Conservation (phyloP, 2,797 vertebrate species). For the Geotrypetes seraphini region DNA sequence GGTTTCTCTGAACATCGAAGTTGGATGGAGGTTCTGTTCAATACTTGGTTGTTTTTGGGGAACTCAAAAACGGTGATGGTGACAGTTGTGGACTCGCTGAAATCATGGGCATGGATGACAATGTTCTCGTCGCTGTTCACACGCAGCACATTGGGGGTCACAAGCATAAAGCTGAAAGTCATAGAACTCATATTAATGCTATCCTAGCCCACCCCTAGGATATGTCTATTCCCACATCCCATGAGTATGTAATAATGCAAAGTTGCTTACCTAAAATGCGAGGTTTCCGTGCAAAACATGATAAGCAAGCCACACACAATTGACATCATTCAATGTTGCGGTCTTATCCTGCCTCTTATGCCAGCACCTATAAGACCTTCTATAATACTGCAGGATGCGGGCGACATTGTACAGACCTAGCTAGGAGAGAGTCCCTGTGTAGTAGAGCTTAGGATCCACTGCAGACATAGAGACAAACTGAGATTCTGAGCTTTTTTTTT, state of each 20-base stretch:
- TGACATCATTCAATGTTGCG: too few relatives aligned
- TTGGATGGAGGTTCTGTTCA: background rate
- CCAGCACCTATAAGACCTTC: too few relatives aligned
- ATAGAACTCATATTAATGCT: too few relatives aligned
- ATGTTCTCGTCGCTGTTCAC: background rate
- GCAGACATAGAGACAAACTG: too few relatives aligned
- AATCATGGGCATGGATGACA: constrained; percentile 11
- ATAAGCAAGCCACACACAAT: too few relatives aligned
- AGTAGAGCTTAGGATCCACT: background rate
- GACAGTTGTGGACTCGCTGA: background rate
- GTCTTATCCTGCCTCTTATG: too few relatives aligned
- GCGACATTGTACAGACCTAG: too few relatives aligned
- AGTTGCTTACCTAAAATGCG: background rate
- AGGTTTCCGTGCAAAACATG: too few relatives aligned
- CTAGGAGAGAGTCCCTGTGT: background rate
- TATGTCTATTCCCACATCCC: background rate
- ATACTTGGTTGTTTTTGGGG: background rate
- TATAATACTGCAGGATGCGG: too few relatives aligned
- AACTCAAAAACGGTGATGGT: constrained; percentile 1
- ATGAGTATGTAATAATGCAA: background rate
- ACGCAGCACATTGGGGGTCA: constrained; percentile 6
- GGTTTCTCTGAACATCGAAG: too few relatives aligned
- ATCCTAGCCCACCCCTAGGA: background rate
- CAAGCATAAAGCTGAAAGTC: constrained; percentile 15
- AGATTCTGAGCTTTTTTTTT: too few relatives aligned